Percentiles rank a stretch among this genome's conserved stretches.
phyloP scores from a whole-genome alignment of 2,797 vertebrate species.

The Alfaro cultratus region DNA sequence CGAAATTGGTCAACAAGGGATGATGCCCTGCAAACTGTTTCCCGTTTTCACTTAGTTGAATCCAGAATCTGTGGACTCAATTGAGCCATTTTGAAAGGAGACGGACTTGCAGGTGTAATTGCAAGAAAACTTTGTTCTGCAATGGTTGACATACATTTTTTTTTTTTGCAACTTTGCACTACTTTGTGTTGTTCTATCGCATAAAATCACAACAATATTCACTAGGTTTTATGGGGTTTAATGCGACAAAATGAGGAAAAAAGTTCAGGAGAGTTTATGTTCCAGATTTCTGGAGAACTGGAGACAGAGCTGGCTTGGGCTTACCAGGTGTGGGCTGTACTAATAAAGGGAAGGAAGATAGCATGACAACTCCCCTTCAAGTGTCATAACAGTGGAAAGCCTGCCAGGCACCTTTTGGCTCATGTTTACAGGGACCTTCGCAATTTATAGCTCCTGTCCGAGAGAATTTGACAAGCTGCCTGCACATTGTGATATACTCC shows the following conservation, averaged over 20 bases:
- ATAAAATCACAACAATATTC: not conserved
- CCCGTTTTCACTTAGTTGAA: not conserved
- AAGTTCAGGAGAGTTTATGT: not conserved
- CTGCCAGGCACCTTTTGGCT: constrained; percentile 70
- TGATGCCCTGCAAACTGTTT: not conserved
- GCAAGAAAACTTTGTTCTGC: not conserved
- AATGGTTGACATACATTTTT: not conserved
- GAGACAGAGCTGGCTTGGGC: constrained; percentile 25
- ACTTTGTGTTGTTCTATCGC: not conserved
- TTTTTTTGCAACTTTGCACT: not conserved
- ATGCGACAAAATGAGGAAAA: not conserved
- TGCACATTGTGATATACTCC: constrained; percentile 43
- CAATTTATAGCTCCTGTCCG: constrained; percentile 67
- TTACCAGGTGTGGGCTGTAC: constrained; percentile 52
- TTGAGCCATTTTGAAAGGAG: not conserved
- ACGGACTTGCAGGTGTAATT: not conserved
- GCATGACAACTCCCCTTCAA: constrained; percentile 57
- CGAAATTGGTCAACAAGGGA: not conserved
- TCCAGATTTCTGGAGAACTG: not conserved
- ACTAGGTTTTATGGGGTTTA: not conserved
- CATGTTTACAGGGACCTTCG: constrained; percentile 67
- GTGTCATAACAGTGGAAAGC: constrained; percentile 67
- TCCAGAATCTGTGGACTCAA: not conserved
- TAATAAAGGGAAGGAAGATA: constrained; percentile 44
- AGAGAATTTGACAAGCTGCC: constrained; percentile 73